Base-by-base conservation (phyloP, 1,140 invertebrate species). In the Teleopsis dalmanni region DNA sequence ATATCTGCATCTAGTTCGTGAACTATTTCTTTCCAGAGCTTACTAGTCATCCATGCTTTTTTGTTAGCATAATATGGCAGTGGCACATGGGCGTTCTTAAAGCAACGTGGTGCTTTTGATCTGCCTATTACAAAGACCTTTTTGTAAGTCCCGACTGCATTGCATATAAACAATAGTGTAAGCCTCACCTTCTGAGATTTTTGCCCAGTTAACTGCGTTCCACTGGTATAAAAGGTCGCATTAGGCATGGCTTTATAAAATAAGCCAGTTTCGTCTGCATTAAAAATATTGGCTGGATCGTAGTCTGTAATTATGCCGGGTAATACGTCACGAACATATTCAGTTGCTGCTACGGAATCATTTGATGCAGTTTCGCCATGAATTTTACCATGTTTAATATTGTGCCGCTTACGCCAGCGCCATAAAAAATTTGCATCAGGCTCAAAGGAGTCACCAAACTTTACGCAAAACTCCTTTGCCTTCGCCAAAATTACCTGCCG, bases 91-190 rank as follows among this genome's bases (percentile, higher is more conserved):
- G 26, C 33, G 19, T 41, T 41, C 35, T 31, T 33, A 35, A 45
- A 46, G 27, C 42, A 45, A 25, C 49, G 23, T 10, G 49, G 43
- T 21, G 37, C 29, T 38, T 51, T 35, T 7, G 42, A 33, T 27
- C 40, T 51, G 16, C 42, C 42, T 18, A 45, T 45, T 3, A 26
- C 48, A 34, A 36, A 22, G 6, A 16, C 40, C 37, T 50, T 50
- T 50, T 50, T 50, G 33, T 45, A 51, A 13, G 11, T 29, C 3
- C 42, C 49, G 5, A 25, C 16, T 31, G 35, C 21, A 51, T 51
- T 51, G 22, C 35, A 45, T 22, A 37, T 21, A 40, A 45, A 45
- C 9, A 38, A 27, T 26, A 50, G 21, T 18, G 49, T 46, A 19
- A 51, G 35, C 11, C 42, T 14, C 23, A 29, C 35, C 19, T 38